phyloP scores from a whole-genome alignment of 2,797 vertebrate genomes.

The Enteromius trimaculatus region DNA sequence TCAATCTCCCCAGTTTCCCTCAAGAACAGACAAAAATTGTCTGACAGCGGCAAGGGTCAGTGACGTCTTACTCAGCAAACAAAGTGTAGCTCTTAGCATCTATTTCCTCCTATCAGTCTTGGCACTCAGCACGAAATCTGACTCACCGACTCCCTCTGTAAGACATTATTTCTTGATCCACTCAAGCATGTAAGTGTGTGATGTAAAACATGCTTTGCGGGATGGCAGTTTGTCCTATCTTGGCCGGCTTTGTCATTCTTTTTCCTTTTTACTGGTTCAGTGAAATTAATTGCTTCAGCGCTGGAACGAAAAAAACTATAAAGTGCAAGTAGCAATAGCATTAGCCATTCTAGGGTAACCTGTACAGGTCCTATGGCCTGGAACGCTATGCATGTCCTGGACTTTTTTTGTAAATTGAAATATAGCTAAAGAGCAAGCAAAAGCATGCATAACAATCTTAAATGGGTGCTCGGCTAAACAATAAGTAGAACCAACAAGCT shows the following conservation, averaged over 20 bases:
- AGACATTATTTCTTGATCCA: slow-evolving; percentile 44
- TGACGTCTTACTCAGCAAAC: slow-evolving; percentile 55
- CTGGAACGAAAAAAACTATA: background rate
- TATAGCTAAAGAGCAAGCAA: no score
- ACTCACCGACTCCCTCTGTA: slow-evolving; percentile 25
- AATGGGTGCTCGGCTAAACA: no score
- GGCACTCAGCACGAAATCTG: background rate
- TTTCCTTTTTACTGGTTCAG: slow-evolving; percentile 29
- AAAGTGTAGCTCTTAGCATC: slow-evolving; percentile 51
- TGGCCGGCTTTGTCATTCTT: slow-evolving; percentile 28
- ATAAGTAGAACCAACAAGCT: no score
- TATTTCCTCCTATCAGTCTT: slow-evolving; percentile 32
- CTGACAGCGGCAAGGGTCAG: slow-evolving; percentile 58
- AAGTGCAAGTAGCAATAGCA: background rate
- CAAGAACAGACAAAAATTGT: slow-evolving; percentile 50
- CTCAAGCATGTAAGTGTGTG: slow-evolving; percentile 46
- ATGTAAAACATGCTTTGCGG: slow-evolving; percentile 35
- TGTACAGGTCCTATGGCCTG: background rate
- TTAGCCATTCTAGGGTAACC: background rate
- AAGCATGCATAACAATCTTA: no score
- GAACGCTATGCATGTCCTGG: slow-evolving; percentile 28
- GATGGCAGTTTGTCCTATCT: slow-evolving; percentile 33
- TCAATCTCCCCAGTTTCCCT: slow-evolving; percentile 37
- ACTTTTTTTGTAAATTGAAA: background rate
- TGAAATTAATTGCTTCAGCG: slow-evolving; percentile 11